These are phyloP conservation scores for Ectemnius cavifrons DNA, from an alignment of 2,888 invertebrate species.

Conservation along the genomic window DNA sequence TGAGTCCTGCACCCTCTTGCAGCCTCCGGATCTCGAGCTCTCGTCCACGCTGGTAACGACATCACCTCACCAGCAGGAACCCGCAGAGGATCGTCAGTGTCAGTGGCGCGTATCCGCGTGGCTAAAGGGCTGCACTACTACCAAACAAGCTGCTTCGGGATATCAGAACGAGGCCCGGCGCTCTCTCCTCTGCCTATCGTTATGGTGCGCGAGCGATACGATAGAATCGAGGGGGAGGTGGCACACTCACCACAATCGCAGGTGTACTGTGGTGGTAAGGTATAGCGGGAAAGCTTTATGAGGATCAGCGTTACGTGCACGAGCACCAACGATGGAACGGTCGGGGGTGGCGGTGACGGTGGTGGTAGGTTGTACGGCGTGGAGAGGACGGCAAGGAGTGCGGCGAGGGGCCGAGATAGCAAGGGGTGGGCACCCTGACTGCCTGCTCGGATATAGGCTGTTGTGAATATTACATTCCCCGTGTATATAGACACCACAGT, in stretches of 20 bases:
- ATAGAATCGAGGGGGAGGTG: too few species aligned
- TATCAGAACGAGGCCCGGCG: too few species aligned
- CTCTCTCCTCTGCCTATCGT: too few species aligned
- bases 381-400: slow-evolving; percentile 18
- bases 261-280: slow-evolving; percentile 1
- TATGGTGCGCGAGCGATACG: too few species aligned
- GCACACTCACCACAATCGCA: not conserved
- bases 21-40: not conserved
- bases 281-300: not conserved
- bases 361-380: slow-evolving; percentile 24
- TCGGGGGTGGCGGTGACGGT: slow-evolving; percentile 11
- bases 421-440: slow-evolving; percentile 59
- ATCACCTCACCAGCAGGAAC: not conserved
- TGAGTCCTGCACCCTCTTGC: not conserved
- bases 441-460: slow-evolving; percentile 69
- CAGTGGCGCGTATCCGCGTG: not conserved
- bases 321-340: not conserved
- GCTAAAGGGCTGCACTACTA: too few species aligned
- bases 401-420: slow-evolving; percentile 5
- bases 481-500: slow-evolving; percentile 66
- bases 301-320: slow-evolving; percentile 6
- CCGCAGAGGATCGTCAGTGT: slow-evolving; percentile 2
- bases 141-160: too few species aligned
- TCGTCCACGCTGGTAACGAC: slow-evolving; percentile 2
- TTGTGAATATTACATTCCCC: slow-evolving; percentile 77